These are phyloP conservation scores for Fabriciana adippe DNA, from an alignment of 2,888 invertebrate species.

Conservation along the genomic window DNA sequence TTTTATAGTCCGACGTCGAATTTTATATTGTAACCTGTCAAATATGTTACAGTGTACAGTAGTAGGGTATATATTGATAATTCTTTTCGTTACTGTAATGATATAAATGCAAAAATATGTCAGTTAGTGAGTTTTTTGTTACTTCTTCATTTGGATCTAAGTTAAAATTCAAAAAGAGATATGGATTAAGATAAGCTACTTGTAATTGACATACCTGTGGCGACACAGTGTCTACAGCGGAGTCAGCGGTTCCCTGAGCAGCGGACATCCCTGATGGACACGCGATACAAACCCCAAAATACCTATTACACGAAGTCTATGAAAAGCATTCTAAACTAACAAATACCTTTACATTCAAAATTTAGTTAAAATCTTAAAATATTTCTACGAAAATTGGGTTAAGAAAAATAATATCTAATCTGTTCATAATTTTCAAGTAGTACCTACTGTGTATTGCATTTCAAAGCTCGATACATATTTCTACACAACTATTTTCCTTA, in stretches of 20 bases:
- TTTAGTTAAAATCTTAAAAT: constrained; percentile 24
- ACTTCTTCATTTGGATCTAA: too few species aligned
- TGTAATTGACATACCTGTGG: too few species aligned
- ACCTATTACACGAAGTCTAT: too few species aligned
- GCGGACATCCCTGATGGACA: too few species aligned
- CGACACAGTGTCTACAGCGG: too few species aligned
- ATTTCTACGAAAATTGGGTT: constrained; percentile 59
- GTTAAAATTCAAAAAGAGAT: too few species aligned
- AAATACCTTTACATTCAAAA: neutral
- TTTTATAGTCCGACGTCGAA: constrained; percentile 64
- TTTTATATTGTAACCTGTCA: constrained; percentile 49
- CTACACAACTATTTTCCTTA: constrained; percentile 18
- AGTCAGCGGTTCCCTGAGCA: too few species aligned
- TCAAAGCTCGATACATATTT: constrained; percentile 38
- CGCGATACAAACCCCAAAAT: too few species aligned
- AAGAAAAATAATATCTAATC: constrained; percentile 77
- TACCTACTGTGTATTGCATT: constrained; percentile 60
- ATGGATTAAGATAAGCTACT: too few species aligned
- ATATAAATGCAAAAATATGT: too few species aligned
- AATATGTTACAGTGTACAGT: constrained; percentile 38
- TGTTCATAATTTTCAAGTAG: constrained; percentile 74
- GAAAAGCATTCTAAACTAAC: neutral
- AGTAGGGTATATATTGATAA: constrained; percentile 7
- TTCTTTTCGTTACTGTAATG: neutral
- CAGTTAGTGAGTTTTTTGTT: too few species aligned